A percentile compares a stretch with the other conserved stretches of the same genome.
Conservation (phyloP, 1,140 invertebrate genomes). For the Orius insidiosus region DNA sequence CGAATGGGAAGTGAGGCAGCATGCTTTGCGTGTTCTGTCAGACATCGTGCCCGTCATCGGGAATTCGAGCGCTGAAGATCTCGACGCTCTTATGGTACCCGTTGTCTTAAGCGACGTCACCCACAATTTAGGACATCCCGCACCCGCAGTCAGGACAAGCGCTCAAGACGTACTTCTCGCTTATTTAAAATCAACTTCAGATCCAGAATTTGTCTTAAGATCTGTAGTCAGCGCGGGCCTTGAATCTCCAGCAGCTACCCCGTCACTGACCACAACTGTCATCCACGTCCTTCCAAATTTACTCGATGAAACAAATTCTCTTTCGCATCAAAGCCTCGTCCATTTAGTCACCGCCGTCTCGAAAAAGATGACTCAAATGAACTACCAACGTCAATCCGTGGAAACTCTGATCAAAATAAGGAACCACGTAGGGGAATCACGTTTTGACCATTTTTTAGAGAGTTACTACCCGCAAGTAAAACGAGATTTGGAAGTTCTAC, state of each 20-base stretch:
- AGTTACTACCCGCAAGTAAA: slow-evolving; percentile 34
- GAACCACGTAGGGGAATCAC: slow-evolving; percentile 39
- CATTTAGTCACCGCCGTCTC: slow-evolving; percentile 35
- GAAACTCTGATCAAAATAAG: slow-evolving; percentile 46
- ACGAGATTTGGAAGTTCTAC: slow-evolving; percentile 44
- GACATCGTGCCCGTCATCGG: slow-evolving; percentile 52
- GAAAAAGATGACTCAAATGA: slow-evolving; percentile 42
- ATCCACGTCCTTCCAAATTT: slow-evolving; percentile 26
- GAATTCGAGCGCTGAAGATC: slow-evolving; percentile 24
- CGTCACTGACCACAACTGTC: slow-evolving; percentile 19
- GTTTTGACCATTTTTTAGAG: slow-evolving; percentile 35
- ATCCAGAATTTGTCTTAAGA: slow-evolving; percentile 36
- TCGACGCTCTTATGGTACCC: slow-evolving; percentile 38
- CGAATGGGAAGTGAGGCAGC: slow-evolving; percentile 63
- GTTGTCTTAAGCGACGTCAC: slow-evolving; percentile 43
- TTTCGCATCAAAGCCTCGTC: slow-evolving; percentile 20
- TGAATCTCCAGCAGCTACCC: slow-evolving; percentile 24
- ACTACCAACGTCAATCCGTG: slow-evolving; percentile 47
- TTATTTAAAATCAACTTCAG: slow-evolving; percentile 38
- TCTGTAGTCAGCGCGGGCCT: slow-evolving; percentile 44
- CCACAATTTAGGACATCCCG: slow-evolving; percentile 52
- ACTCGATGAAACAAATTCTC: slow-evolving; percentile 23
- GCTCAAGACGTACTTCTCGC: slow-evolving; percentile 48
- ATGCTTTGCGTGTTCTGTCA: slow-evolving; percentile 52
- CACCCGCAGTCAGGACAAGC: slow-evolving; percentile 56